A percentile compares a stretch with the other conserved stretches of the same genome.
Conservation (phyloP, 2,797 vertebrate genomes). For the Phoxinus dragarum region DNA sequence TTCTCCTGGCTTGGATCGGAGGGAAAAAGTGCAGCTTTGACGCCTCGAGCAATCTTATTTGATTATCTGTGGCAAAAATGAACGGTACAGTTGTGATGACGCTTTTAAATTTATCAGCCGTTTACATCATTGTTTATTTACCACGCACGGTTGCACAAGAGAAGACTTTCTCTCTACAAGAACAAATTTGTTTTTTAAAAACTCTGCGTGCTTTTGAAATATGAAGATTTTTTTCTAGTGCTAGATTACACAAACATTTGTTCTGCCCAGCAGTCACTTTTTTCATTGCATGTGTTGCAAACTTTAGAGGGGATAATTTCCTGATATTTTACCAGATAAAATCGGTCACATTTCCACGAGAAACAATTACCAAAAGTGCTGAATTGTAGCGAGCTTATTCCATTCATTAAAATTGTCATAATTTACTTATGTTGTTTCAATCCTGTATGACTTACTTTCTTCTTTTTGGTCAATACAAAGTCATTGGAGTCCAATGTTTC, state of each 20-base stretch:
- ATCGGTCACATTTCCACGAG: not conserved
- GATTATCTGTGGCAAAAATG: constrained; percentile 37
- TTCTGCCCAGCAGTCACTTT: constrained; percentile 8
- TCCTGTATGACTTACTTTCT: not conserved
- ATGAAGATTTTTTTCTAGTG: not conserved
- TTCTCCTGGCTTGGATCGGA: not conserved
- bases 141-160: constrained; percentile 41
- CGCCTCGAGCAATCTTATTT: constrained; percentile 14
- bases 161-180: not conserved
- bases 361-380: not conserved
- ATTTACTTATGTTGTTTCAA: not conserved
- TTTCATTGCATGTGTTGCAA: constrained; percentile 33
- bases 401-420: not conserved
- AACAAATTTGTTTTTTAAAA: constrained; percentile 26
- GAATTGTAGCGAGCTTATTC: not conserved
- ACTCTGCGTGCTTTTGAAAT: not conserved
- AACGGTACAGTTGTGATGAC: constrained; percentile 56
- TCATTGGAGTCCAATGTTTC: not conserved
- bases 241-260: not conserved
- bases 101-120: constrained; percentile 48
- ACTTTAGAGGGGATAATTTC: not conserved
- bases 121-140: constrained; percentile 50
- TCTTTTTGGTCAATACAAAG: not conserved
- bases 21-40: constrained; percentile 4
- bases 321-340: constrained; percentile 6